Percentiles rank a stretch among this genome's conserved stretches.
Conservation (phyloP, 2,113 vertebrate genomes). For the Grallaria varia region DNA sequence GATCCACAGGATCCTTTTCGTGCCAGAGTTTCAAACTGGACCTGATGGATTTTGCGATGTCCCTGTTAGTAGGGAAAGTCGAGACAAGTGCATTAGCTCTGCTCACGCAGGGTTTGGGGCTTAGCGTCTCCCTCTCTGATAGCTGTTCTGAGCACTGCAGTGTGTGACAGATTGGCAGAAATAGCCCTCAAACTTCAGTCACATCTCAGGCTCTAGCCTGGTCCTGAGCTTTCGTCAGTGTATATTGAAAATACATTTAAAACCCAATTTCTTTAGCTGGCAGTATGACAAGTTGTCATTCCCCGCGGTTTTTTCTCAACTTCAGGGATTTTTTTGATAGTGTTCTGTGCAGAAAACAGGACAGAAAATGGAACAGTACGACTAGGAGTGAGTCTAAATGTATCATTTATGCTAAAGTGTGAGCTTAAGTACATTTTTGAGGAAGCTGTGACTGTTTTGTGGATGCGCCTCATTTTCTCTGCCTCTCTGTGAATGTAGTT, state of each 20-base stretch:
- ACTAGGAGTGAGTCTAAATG: neutral
- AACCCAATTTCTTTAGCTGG: neutral
- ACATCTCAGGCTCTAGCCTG: neutral
- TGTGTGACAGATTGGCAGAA: neutral
- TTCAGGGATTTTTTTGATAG: neutral
- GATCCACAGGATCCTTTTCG: neutral
- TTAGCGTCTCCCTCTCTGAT: neutral
- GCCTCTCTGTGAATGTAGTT: neutral
- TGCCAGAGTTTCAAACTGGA: neutral
- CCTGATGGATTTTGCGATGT: neutral
- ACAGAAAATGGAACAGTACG: neutral
- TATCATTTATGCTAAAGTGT: accelerated
- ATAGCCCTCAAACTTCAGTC: neutral
- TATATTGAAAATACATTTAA: neutral
- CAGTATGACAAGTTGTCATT: neutral
- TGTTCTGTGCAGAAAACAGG: neutral
- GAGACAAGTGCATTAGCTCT: neutral
- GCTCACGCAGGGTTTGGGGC: neutral
- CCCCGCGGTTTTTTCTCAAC: neutral
- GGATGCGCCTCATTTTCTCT: neutral
- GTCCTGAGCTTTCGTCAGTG: neutral
- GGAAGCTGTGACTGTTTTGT: neutral
- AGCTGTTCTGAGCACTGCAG: neutral
- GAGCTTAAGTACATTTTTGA: neutral
- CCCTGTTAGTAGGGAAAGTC: neutral